Percentiles rank a stretch among this genome's conserved stretches.
phyloP scores from a whole-genome alignment of 1,140 invertebrate genomes.

The Drosophila sturtevanti region DNA sequence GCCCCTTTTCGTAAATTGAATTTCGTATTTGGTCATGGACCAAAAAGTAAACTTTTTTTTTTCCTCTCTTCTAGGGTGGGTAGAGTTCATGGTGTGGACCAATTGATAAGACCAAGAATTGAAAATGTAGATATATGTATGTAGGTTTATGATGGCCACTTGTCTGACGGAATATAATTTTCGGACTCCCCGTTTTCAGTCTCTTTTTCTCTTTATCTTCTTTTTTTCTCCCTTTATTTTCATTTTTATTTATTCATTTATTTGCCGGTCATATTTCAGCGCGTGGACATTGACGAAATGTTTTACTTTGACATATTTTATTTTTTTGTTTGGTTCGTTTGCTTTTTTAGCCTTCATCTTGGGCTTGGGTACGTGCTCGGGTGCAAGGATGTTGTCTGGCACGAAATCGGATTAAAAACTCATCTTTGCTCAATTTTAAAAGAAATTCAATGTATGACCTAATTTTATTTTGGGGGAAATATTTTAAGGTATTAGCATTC shows the following conservation, averaged over 20 bases:
- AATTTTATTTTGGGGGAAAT: too few species aligned
- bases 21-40: conserved; percentile 36
- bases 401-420: conserved; percentile 78
- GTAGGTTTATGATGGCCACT: conserved; percentile 60
- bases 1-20: conserved; percentile 65
- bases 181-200: neutral
- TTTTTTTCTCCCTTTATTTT: neutral
- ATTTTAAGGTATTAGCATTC: too few species aligned
- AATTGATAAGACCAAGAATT: conserved; percentile 52
- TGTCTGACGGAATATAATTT: conserved; percentile 65
- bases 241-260: conserved; percentile 32
- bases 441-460: too few species aligned
- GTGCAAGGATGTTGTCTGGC: conserved; percentile 7
- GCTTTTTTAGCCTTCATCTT: neutral
- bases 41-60: conserved; percentile 13
- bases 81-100: conserved; percentile 26
- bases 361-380: conserved; percentile 38
- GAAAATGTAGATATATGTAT: conserved; percentile 42
- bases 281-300: conserved; percentile 43
- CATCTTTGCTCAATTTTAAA: conserved; percentile 66
- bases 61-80: neutral
- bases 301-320: conserved; percentile 66
- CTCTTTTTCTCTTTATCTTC: neutral
- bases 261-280: conserved; percentile 63
- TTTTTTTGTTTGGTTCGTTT: conserved; percentile 8